These are phyloP conservation scores for Mythimna ferrago DNA, from an alignment of 2,888 invertebrate species.

Conservation along the genomic window DNA sequence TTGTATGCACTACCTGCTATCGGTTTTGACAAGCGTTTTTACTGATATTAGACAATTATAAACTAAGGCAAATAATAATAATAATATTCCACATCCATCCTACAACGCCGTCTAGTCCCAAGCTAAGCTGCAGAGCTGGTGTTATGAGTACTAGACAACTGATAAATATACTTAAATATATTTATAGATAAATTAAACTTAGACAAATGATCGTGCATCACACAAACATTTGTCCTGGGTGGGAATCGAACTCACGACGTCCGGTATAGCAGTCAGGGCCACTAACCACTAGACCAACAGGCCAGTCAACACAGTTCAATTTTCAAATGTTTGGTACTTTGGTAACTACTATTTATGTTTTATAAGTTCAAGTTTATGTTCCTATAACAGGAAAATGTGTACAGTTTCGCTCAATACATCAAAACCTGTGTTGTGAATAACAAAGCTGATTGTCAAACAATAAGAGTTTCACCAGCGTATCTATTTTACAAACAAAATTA, in stretches of 20 bases:
- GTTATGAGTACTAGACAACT: too few species aligned
- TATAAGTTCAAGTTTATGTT: neutral
- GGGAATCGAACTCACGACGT: too few species aligned
- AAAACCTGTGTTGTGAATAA: conserved; percentile 12
- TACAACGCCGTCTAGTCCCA: too few species aligned
- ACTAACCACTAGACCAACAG: too few species aligned
- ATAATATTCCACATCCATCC: too few species aligned
- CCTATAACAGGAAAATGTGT: conserved; percentile 25
- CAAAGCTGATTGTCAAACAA: conserved; percentile 21
- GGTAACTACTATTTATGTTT: neutral
- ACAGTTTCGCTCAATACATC: conserved; percentile 9
- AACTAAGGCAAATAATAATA: neutral
- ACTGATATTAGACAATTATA: neutral
- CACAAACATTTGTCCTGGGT: too few species aligned
- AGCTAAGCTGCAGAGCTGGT: too few species aligned
- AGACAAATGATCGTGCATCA: too few species aligned
- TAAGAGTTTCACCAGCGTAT: neutral
- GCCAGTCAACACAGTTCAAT: too few species aligned
- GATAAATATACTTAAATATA: too few species aligned
- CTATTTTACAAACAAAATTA: conserved; percentile 23
- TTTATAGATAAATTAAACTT: too few species aligned
- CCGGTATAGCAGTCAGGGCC: too few species aligned
- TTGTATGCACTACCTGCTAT: neutral
- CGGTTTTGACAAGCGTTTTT: neutral
- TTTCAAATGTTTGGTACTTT: neutral